Conservation (phyloP, 2,888 invertebrate species). For the Luffia ferchaultella region DNA sequence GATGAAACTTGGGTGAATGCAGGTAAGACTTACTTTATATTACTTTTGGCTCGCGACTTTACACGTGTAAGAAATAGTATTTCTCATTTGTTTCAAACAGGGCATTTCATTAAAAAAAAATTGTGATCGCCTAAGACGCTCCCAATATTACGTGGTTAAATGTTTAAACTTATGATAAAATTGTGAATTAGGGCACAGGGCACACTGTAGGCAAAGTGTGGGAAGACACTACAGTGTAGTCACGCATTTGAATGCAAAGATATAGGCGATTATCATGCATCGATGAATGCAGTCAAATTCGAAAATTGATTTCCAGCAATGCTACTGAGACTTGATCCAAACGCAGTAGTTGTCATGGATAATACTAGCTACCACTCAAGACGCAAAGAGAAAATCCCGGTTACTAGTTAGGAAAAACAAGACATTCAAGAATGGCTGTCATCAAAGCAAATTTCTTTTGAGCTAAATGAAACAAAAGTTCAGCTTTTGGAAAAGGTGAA, state of each 20-base stretch:
- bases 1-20: too few species aligned
- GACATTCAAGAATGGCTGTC: conserved; percentile 10
- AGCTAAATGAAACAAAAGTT: not conserved
- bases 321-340: not conserved
- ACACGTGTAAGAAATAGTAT: too few species aligned
- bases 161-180: too few species aligned
- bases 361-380: conserved; percentile 4
- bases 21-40: too few species aligned
- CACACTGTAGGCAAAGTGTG: not conserved
- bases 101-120: too few species aligned
- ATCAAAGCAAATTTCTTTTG: conserved; percentile 6
- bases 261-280: conserved; percentile 3
- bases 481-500: conserved; percentile 7
- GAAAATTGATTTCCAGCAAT: conserved; percentile 3
- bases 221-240: not conserved
- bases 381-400: not conserved
- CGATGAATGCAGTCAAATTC: conserved; percentile 3
- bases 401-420: conserved; percentile 9
- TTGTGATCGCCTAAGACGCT: too few species aligned
- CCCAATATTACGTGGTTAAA: too few species aligned
- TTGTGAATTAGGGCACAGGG: too few species aligned
- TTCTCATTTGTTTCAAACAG: too few species aligned
- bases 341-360: conserved; percentile 1
- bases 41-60: too few species aligned
- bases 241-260: conserved; percentile 5